Base-by-base conservation (phyloP, 2,888 invertebrate genomes). In the Ormyrus rosae region DNA sequence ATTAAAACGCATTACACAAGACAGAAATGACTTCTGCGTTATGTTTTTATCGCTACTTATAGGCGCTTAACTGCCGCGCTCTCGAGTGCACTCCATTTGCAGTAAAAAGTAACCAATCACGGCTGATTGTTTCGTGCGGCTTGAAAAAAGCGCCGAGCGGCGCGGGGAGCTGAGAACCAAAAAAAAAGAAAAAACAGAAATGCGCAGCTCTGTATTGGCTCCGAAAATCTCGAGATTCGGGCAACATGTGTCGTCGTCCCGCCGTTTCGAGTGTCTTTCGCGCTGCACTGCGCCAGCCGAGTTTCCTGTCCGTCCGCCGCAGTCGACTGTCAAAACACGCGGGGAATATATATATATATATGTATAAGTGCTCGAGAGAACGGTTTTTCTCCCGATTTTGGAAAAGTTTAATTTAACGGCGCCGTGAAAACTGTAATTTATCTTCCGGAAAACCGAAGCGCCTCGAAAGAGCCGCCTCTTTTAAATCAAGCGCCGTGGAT, bases 161-260 rank as follows among this genome's bases (percentile, higher is more conserved):
- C 10, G 6, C 6, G 9, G 63, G 56, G 63, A 46, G 45, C n/a
- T 13, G 73, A 60, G 50, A 63, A 63, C 11, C 48, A 9, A 64
- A 60, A 51, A 55, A 58, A 71, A 71, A 50, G 67, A 50, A 51
- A 45, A 53, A 13, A 6, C 13, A 50, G 7, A 53, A 65, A n/a
- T 46, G 34, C 34, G 4, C 34, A 0, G 34, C 34, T 34, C 34
- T 34, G 11, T 50, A 72, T 53, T 76, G 77, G 55, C 67, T 68
- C 72, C 68, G 76, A 78, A 64, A 84, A 82, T 79, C 82, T 77
- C 77, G 81, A 76, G 82, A 76, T 78, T 82, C 83, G 81, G 83
- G 65, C 79, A 85, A 84, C 87, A 86, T 85, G 84, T 87, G 87
- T 85, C 34, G 34, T 34, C 34, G 19, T 84, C 71, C 81, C 71